Base-by-base conservation (phyloP, 2,888 invertebrate genomes). In the Tridacna gigas region DNA sequence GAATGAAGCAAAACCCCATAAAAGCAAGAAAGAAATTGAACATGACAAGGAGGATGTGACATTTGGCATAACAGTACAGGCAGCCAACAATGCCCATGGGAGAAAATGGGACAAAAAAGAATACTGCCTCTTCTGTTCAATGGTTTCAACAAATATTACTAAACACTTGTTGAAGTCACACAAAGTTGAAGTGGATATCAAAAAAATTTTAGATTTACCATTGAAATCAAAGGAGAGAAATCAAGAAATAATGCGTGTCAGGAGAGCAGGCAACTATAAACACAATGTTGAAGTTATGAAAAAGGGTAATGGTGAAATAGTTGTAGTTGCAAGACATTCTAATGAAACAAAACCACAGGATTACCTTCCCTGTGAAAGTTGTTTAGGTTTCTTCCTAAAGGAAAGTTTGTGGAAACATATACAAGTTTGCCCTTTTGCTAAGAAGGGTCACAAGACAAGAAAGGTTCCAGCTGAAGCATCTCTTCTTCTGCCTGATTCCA, bases 201-300 rank as follows among this genome's bases (percentile, higher is more conserved):
- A 66, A 22, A 60, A 28, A 37, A 77, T 83, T 45, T n/a, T 73
- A 18, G 73, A 56, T 37, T 56, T 67, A 73, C 69, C 74, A 47
- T 66, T 73, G n/a, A 73, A 77, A 12, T 80, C 77, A 51, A 80
- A 76, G 20, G 74, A 74, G 47, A 77, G 83, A 66, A 65, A 47
- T 18, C 47, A 66, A 25, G 77, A 56, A 20, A n/a, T 83, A 22
- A 13, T 66, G n/a, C 77, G 77, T 56, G 74, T 83, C 12, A 71
- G 83, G 74, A 83, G 80, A 73, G 77, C 80, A 47, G 83, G 83
- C 15, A 80, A 83, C 67, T 83, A 77, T 73, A 73, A 83, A 67
- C 80, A 83, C 63, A 83, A 83, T 61, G 73, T 66, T 26, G 74
- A 77, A 51, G 83, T 83, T 61, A 45, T 83, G 18, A 80, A 80